A percentile compares a stretch with the other conserved stretches of the same genome.
Conservation (phyloP, 2,888 invertebrate genomes). For the Agrotis segetum region DNA sequence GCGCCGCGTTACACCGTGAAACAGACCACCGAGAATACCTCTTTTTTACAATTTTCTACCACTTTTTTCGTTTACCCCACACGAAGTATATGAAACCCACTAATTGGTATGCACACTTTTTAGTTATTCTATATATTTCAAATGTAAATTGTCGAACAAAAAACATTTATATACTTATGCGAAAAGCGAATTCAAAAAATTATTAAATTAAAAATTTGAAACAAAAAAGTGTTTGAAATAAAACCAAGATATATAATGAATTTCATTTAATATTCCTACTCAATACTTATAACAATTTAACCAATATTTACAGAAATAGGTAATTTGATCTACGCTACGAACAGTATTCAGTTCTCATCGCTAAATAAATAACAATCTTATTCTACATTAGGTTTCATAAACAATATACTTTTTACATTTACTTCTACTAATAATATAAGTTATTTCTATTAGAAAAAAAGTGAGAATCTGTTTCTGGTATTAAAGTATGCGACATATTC, state of each 20-base stretch:
- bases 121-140: background rate
- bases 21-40: conserved; percentile 84
- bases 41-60: conserved; percentile 81
- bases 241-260: conserved; percentile 67
- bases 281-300: conserved; percentile 82
- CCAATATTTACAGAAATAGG: conserved; percentile 84
- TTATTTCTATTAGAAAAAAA: conserved; percentile 35
- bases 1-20: conserved; percentile 87
- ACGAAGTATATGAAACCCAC: conserved; percentile 71
- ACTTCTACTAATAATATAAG: conserved; percentile 35
- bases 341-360: conserved; percentile 76
- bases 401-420: conserved; percentile 69
- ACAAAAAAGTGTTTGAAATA: conserved; percentile 47
- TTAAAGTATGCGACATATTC: conserved; percentile 32
- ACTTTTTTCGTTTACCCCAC: conserved; percentile 80
- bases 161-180: background rate
- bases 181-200: background rate
- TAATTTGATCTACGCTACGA: conserved; percentile 75
- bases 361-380: conserved; percentile 87
- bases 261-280: conserved; percentile 82
- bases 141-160: background rate
- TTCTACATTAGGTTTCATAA: conserved; percentile 64
- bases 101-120: conserved; percentile 1
- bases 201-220: background rate
- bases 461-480: conserved; percentile 22